Evolutionary conservation across 2,888 invertebrate species (phyloP), one percentile per base, ranked within the genome.

Genomic region (Epistrophella euchroma): DNA sequence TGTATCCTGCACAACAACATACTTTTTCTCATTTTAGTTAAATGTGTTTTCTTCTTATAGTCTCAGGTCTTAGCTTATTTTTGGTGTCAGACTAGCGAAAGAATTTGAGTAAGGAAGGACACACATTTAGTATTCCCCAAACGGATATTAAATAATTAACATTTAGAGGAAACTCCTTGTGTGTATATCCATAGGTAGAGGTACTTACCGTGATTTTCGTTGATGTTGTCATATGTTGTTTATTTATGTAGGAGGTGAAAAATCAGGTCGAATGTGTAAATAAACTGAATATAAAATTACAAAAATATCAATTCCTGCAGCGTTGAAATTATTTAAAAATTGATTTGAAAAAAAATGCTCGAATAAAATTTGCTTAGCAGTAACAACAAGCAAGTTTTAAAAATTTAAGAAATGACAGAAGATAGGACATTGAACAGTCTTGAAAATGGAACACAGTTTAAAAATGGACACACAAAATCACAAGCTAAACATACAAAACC

Each of bases 361-460:
- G n/a, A 56, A 64, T 50, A 71, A 81, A 43, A 40, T 64, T 62
- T 55, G 5, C 35, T 15, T 11, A 13, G 47, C 7, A 47, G 17
- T 28, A 28, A 32, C 32, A 22, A 40, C 25, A 43, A 45, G 9
- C 5, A 19, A 25, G 19, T 25, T 58, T 58, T 43, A 11, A 25
- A 64, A 75, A 68, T 64, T 56, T 25, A 47, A 75, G 84, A 76
- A 71, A 86, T 86, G 86, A 74, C 86, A 64, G 81, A 86, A 35
- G 77, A 77, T 15, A 86, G 64, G 56, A n/a, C 70, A 74, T 70
- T 78, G 43, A 70, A 71, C 50, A 66, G 50, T 32, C 50, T 86
- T 19, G 77, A 73, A 58, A 86, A 86, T 78, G 86, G 86, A 37
- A 78, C 74, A 52, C 81, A 86, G 60, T 64, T 86, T 22, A 82